Percentiles rank a stretch among this genome's conserved stretches.
phyloP scores from a whole-genome alignment of 2,797 vertebrate genomes.

The Poeciliopsis turneri region DNA sequence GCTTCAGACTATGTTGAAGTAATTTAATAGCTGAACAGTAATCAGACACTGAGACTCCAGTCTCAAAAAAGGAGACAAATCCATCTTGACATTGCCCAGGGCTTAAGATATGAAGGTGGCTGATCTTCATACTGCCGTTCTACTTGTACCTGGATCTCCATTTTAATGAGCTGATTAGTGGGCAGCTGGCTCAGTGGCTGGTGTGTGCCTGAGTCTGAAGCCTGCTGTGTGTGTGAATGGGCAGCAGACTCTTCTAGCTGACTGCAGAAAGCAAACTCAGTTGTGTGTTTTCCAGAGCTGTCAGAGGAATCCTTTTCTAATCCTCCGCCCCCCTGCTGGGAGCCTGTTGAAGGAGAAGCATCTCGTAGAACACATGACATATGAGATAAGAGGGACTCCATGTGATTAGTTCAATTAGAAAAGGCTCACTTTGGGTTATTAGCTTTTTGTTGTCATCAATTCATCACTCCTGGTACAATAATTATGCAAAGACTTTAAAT shows the following conservation, averaged over 20 bases:
- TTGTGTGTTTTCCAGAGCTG: constrained; percentile 55
- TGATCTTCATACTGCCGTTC: constrained; percentile 70
- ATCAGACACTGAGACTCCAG: constrained; percentile 16
- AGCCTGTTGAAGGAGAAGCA: constrained; percentile 69
- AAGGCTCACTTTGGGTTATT: constrained; percentile 65
- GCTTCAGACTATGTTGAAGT: neutral
- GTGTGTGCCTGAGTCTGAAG: constrained; percentile 43
- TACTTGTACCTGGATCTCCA: constrained; percentile 78
- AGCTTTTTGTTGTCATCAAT: constrained; percentile 50
- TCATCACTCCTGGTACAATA: constrained; percentile 46
- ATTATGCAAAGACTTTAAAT: constrained; percentile 47
- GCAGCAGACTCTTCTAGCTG: constrained; percentile 44
- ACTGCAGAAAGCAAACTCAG: constrained; percentile 59
- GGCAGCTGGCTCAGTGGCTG: constrained; percentile 37
- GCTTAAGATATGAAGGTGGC: constrained; percentile 73
- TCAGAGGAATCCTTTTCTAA: constrained; percentile 70
- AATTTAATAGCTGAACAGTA: constrained; percentile 16
- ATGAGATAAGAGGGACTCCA: constrained; percentile 67
- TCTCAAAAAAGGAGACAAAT: constrained; percentile 45
- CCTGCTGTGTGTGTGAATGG: constrained; percentile 47
- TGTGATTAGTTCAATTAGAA: constrained; percentile 64
- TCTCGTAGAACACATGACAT: constrained; percentile 71
- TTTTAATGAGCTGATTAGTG: constrained; percentile 81
- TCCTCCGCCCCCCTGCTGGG: constrained; percentile 65
- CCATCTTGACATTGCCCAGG: constrained; percentile 60